Base-by-base conservation (phyloP, 2,797 vertebrate genomes). In the Staurois parvus region DNA sequence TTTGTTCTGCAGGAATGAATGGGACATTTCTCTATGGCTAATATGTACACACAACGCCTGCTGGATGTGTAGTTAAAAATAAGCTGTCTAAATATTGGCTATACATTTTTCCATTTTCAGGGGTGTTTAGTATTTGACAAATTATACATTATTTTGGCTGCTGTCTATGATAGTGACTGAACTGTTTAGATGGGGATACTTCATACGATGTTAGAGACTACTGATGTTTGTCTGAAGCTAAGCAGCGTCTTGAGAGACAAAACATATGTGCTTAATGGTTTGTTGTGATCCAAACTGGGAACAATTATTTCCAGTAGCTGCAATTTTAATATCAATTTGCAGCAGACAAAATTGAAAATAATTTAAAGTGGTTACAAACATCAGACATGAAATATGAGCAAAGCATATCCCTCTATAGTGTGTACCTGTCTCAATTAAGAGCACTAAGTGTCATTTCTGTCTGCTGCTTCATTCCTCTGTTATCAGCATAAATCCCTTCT, bases 1-100 rank as follows among this genome's bases (percentile, higher is more conserved):
- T 85, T 76, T 72, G 45, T 76, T 69, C 72, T 81, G 26, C 78
- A 76, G 72, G 42, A 42, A 81, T 81, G 72, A 85, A 62, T 68
- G 32, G 45, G 32, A 70, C 34, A 24, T 30, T 69, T 81, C 59
- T 74, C 37, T 68, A 69, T 48, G 26, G 48, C 64, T 81, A 81
- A 70, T 81, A 81, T 81, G 77, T 80, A 76, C 64, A 69, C 69
- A 76, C 24, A 69, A 52, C 69, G 45, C 4, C 73, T 85, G 76
- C 52, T 68, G 32, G 30, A 74, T 24, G 34, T 77, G 64, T 5
- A 5, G 13, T 67, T 79, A 66, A 79, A 70, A 78, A 72, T 72
- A 72, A n/a, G 67, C 21, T 17, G 48, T 30, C 59, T 21, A 84
- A 70, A 40, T 69, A 77, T 77, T 76, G 30, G 40, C 34, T 24